These are phyloP conservation scores for crab-eating macaque (Macaca fascicularis) DNA, from an alignment of 2,113 vertebrate species.

Conservation along the genomic window T2T-MFA8v1.1 NC_088376.1:17708001-17708500, in stretches of 20 bases:
- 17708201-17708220: not conserved
- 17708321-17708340: not conserved
- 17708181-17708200: not conserved
- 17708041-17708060: not conserved
- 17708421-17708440: not conserved
- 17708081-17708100: not conserved
- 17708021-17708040: not conserved
- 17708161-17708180: not conserved
- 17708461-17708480: not conserved
- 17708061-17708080: not conserved
- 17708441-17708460: not conserved
- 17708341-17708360: not conserved
- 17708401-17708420: not conserved
- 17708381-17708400: not conserved
- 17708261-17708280: not conserved
- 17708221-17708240: not conserved
- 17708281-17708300: not conserved
- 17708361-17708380: not conserved
- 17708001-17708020: slow-evolving; percentile 1
- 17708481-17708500: not conserved
- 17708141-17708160: not conserved
- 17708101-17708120: slow-evolving; percentile 4
- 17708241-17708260: not conserved
- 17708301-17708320: not conserved
- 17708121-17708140: not conserved